These are phyloP conservation scores for Epinotia demarniana DNA, from an alignment of 2,888 invertebrate species.

Conservation along the genomic window DNA sequence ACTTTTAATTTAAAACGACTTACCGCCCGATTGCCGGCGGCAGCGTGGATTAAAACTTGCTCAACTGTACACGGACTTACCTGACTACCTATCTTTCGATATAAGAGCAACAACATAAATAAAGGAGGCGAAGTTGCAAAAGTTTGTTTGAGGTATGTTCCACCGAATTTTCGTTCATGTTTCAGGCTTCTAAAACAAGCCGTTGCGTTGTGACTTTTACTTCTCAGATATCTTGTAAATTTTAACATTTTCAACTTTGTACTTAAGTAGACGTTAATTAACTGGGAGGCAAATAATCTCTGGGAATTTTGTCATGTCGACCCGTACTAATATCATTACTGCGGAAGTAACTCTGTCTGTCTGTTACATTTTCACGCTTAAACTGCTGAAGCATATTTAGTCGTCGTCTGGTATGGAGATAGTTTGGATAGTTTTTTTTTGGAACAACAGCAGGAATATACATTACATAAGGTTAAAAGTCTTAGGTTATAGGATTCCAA, in stretches of 20 bases:
- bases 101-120: conserved; percentile 56
- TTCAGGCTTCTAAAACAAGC: conserved; percentile 20
- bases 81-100: conserved; percentile 31
- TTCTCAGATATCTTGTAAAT: conserved; percentile 12
- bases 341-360: no score
- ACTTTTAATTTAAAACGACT: conserved; percentile 79
- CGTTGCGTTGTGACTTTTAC: conserved; percentile 27
- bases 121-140: conserved; percentile 48
- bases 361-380: no score
- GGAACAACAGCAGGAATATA: no score
- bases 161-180: conserved; percentile 30
- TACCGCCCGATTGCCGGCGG: conserved; percentile 71
- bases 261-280: conserved; percentile 16
- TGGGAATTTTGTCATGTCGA: neutral
- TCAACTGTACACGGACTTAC: conserved; percentile 57
- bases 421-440: no score
- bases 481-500: no score
- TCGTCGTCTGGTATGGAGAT: no score
- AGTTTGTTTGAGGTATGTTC: conserved; percentile 29
- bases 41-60: conserved; percentile 69
- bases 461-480: no score
- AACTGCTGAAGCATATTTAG: no score
- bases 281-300: conserved; percentile 4
- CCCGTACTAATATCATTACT: no score
- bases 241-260: conserved; percentile 31